A percentile compares a stretch with the other conserved stretches of the same genome.
Evolutionary conservation across 1,140 invertebrate species (phyloP).

Genomic region (Nephotettix cincticeps): DNA sequence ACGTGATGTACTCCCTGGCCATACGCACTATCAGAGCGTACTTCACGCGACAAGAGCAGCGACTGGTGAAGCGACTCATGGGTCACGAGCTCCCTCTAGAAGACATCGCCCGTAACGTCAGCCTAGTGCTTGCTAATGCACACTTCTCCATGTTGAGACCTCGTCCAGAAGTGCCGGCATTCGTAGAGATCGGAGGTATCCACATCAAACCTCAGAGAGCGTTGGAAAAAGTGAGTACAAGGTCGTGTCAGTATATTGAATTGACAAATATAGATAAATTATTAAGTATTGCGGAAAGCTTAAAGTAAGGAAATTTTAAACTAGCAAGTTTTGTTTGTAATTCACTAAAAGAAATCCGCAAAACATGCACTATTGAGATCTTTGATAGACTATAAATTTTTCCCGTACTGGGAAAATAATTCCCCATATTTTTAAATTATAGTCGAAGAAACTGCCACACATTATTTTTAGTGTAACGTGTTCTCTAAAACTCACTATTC

Average conservation of each 20-base stretch:
- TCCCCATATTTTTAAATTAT: too few relatives aligned
- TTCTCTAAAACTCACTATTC: too few relatives aligned
- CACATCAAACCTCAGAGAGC: conserved; percentile 15
- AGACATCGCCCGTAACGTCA: conserved; percentile 33
- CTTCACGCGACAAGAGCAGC: not conserved
- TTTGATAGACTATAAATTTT: too few relatives aligned
- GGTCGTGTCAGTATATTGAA: not conserved
- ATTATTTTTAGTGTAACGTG: too few relatives aligned
- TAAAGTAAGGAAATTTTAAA: not conserved
- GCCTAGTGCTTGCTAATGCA: conserved; percentile 34
- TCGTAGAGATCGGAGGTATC: conserved; percentile 65
- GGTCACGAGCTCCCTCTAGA: conserved; percentile 30
- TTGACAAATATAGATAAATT: too few relatives aligned
- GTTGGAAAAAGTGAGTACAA: not conserved
- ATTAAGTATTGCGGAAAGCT: too few relatives aligned
- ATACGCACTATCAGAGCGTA: not conserved
- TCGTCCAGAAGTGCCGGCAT: conserved; percentile 55
- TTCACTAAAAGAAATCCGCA: too few relatives aligned
- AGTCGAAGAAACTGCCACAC: too few relatives aligned
- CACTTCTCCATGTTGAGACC: not conserved
- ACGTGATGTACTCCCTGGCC: not conserved
- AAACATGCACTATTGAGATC: too few relatives aligned
- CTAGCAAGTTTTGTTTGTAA: not conserved
- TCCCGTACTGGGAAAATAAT: too few relatives aligned
- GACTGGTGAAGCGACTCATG: conserved; percentile 32